Percentiles rank a stretch among this genome's conserved stretches.
phyloP scores from a whole-genome alignment of 2,888 invertebrate species.

The Strigamia crassipes region DNA sequence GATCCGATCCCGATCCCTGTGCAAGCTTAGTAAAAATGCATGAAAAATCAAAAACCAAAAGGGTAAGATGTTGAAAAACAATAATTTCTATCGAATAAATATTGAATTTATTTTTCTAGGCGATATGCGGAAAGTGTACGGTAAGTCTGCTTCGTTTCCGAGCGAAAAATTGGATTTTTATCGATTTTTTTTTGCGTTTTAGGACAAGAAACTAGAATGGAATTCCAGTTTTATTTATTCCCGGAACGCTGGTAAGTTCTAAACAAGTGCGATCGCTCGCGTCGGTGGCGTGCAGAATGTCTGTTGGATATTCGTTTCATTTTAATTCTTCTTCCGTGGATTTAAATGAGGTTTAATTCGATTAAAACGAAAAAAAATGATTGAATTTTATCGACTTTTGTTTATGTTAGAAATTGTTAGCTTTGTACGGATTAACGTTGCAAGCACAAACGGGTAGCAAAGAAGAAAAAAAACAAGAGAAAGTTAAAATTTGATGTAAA shows the following conservation, averaged over 20 bases:
- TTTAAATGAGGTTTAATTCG: constrained; percentile 70
- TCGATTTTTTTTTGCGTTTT: not conserved
- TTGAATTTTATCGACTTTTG: not conserved
- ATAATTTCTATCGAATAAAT: not conserved
- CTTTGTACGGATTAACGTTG: constrained; percentile 81
- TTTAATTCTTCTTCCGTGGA: constrained; percentile 93
- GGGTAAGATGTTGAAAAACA: constrained; percentile 62
- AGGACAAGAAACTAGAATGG: constrained; percentile 78
- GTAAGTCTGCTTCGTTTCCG: too few species aligned
- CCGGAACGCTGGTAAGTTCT: constrained; percentile 83
- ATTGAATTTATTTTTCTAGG: constrained; percentile 44
- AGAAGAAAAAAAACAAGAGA: too few species aligned
- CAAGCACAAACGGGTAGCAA: constrained; percentile 75
- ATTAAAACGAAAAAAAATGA: constrained; percentile 6
- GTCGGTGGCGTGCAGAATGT: constrained; percentile 86
- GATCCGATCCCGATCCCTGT: too few species aligned
- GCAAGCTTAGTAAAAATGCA: too few species aligned
- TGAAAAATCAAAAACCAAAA: too few species aligned
- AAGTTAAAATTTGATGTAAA: not conserved
- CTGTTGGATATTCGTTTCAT: constrained; percentile 73
- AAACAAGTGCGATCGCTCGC: constrained; percentile 81
- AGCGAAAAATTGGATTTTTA: too few species aligned
- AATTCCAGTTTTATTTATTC: constrained; percentile 91
- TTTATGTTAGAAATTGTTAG: constrained; percentile 72
- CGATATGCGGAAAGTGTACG: constrained; percentile 69